Conservation (phyloP, 2,797 vertebrate genomes). For the Leptodactylus fallax region DNA sequence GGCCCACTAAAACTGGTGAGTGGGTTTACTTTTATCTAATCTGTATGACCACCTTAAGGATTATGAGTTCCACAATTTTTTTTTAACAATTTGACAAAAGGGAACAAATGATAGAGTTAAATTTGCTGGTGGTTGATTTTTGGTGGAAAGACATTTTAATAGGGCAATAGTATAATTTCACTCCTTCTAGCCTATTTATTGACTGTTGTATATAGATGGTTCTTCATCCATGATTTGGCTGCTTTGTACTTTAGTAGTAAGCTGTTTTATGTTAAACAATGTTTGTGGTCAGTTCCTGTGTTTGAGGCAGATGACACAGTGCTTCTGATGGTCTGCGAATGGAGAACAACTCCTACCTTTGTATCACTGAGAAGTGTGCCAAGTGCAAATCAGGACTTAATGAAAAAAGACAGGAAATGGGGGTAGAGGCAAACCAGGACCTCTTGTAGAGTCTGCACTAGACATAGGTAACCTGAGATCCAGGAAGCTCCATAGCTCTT, state of each 20-base stretch:
- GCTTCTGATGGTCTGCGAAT: slow-evolving; percentile 74
- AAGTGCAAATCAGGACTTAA: slow-evolving; percentile 81
- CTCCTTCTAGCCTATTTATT: too few relatives aligned
- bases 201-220: too few relatives aligned
- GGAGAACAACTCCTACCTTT: slow-evolving; percentile 83
- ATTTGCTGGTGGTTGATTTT: neutral
- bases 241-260: neutral
- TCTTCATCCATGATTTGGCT: neutral
- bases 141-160: neutral
- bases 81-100: neutral
- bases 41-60: neutral
- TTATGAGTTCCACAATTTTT: too few relatives aligned
- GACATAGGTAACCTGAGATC: slow-evolving; percentile 76
- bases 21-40: too few relatives aligned
- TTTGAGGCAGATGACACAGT: slow-evolving; percentile 78
- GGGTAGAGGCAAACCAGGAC: slow-evolving; percentile 81
- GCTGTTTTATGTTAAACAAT: slow-evolving; percentile 18
- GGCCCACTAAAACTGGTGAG: too few relatives aligned
- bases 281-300: slow-evolving; percentile 66
- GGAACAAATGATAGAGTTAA: neutral
- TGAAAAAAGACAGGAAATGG: slow-evolving; percentile 85
- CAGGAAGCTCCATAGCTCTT: slow-evolving; percentile 80
- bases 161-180: too few relatives aligned
- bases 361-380: slow-evolving; percentile 75
- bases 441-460: slow-evolving; percentile 79